These are phyloP conservation scores for Periplaneta americana DNA, from an alignment of 1,140 invertebrate species.

Conservation along the genomic window DNA sequence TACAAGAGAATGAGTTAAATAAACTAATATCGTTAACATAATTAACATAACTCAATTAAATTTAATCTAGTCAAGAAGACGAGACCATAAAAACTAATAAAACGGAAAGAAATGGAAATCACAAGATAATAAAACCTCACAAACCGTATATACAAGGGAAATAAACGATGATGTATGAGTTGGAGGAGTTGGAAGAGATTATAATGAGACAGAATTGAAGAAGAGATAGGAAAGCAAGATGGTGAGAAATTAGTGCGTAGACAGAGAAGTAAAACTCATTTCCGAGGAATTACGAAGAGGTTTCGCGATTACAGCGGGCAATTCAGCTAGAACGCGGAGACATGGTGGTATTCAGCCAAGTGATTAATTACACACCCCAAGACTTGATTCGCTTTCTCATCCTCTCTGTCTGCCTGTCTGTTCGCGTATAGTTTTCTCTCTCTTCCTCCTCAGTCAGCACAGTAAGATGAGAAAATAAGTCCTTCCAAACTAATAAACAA, in stretches of 20 bases:
- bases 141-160: not conserved
- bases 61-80: too few species aligned
- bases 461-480: not conserved
- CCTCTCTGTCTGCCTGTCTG: not conserved
- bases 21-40: too few species aligned
- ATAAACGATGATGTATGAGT: not conserved
- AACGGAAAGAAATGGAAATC: not conserved
- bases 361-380: not conserved
- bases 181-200: not conserved
- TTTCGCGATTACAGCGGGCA: not conserved
- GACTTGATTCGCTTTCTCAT: not conserved
- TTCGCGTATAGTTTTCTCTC: too few species aligned
- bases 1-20: too few species aligned
- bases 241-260: not conserved
- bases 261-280: not conserved
- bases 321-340: not conserved
- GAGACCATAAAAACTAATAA: not conserved
- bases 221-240: not conserved
- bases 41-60: too few species aligned
- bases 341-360: not conserved
- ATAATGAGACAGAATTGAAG: not conserved
- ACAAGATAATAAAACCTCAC: too few species aligned
- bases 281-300: not conserved
- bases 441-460: not conserved
- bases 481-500: not conserved